Conservation (phyloP, 2,888 invertebrate species). For the Lasius platythorax region DNA sequence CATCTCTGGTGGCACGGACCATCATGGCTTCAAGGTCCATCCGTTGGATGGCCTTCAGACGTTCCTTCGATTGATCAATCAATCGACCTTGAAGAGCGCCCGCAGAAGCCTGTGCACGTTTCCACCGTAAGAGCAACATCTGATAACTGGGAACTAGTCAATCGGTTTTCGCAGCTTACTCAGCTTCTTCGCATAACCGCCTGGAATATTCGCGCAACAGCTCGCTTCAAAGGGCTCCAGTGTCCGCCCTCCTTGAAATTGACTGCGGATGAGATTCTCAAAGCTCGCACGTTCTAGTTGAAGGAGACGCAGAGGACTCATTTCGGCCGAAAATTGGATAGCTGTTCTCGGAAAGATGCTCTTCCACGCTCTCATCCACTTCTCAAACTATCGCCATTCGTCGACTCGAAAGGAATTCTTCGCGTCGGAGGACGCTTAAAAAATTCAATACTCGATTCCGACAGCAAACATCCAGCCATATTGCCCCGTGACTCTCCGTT, state of each 20-base stretch:
- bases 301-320: not conserved
- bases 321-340: not conserved
- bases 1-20: not conserved
- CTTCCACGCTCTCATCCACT: not conserved
- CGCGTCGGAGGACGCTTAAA: not conserved
- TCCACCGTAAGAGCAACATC: not conserved
- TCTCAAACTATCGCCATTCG: not conserved
- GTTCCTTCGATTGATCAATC: not conserved
- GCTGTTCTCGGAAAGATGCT: not conserved
- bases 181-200: not conserved
- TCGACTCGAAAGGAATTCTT: not conserved
- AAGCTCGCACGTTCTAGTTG: not conserved
- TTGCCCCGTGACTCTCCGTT: not conserved
- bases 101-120: too few species aligned
- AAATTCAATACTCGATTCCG: not conserved
- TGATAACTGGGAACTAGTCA: not conserved
- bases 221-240: not conserved
- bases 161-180: not conserved
- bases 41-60: not conserved
- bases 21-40: not conserved
- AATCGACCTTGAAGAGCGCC: not conserved
- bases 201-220: not conserved
- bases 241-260: not conserved
- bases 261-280: not conserved
- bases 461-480: conserved; percentile 6